phyloP scores from a whole-genome alignment of 2,888 invertebrate genomes.

The Auanema freiburgensis region DNA sequence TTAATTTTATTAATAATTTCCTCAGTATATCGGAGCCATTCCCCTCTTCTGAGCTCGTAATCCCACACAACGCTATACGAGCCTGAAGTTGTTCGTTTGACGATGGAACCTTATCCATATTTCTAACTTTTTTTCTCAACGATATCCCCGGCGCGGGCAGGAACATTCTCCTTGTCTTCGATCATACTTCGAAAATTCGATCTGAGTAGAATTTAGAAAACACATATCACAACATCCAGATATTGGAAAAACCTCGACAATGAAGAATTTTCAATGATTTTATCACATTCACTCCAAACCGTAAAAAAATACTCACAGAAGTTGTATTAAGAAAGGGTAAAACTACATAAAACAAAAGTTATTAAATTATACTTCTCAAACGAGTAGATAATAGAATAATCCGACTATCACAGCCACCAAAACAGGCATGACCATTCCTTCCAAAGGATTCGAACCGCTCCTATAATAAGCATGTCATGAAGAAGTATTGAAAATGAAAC shows the following conservation, averaged over 20 bases:
- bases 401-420: constrained; percentile 52
- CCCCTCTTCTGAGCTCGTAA: constrained; percentile 15
- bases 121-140: neutral
- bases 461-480: neutral
- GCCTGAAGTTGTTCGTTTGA: no score
- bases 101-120: neutral
- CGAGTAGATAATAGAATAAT: constrained; percentile 55
- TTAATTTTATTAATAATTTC: constrained; percentile 15
- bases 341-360: no score
- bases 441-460: neutral
- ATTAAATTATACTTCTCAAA: neutral
- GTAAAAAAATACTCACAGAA: no score
- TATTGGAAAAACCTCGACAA: neutral
- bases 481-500: neutral
- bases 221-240: neutral
- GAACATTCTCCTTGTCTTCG: constrained; percentile 9
- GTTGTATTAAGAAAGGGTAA: no score
- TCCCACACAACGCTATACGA: constrained; percentile 10
- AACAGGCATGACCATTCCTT: constrained; percentile 17
- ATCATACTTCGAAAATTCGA: neutral
- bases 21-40: constrained; percentile 19
- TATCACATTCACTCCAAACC: constrained; percentile 2
- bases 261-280: constrained; percentile 3
- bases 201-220: neutral
- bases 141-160: neutral